Evolutionary conservation across 2,113 vertebrate species (phyloP), one percentile per base, ranked within the genome.

Genomic region (Phaethornis superciliosus): DNA sequence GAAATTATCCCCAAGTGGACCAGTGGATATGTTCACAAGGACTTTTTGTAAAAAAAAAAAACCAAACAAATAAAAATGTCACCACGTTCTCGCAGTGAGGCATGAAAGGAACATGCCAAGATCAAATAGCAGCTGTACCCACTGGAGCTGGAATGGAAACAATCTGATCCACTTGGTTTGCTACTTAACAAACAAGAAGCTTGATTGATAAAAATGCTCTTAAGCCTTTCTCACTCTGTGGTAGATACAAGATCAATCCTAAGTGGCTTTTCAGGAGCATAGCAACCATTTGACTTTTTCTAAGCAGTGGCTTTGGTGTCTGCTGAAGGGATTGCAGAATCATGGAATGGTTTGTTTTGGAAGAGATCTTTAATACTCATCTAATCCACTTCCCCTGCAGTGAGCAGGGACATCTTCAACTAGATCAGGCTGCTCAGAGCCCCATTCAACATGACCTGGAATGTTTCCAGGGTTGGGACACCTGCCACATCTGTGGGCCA

Each of bases 61-160:
- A 40, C 11, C 10, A 40, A 40, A 40, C 49, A 85, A 77, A 80
- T 27, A 46, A 64, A 88, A 74, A 85, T 35, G 44, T 75, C 76
- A 89, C 27, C 37, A 44, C 42, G 88, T 91, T 72, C 75, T 87
- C 32, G 69, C 14, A 87, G 56, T 1, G 18, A 51, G 46, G n/a
- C 65, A 88, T 79, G 60, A 94, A 96, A 93, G 63, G 40, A 80
- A 51, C 56, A 18, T 63, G 85, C 59, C 76, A 86, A 85, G 54
- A 80, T 81, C 85, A 87, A 82, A 78, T 20, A 89, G 58, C 62
- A 95, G 33, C 72, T 75, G 82, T 93, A 69, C 56, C 54, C 3
- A 1, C 64, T 85, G 59, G 35, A 96, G 30, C 55, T 92, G 71
- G 46, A 81, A 85, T 46, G 15, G 81, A 92, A 93, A 79, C 42